A percentile compares a stretch with the other conserved stretches of the same genome.
Conservation (phyloP, 1,140 invertebrate species). For the Cotesia typhae region DNA sequence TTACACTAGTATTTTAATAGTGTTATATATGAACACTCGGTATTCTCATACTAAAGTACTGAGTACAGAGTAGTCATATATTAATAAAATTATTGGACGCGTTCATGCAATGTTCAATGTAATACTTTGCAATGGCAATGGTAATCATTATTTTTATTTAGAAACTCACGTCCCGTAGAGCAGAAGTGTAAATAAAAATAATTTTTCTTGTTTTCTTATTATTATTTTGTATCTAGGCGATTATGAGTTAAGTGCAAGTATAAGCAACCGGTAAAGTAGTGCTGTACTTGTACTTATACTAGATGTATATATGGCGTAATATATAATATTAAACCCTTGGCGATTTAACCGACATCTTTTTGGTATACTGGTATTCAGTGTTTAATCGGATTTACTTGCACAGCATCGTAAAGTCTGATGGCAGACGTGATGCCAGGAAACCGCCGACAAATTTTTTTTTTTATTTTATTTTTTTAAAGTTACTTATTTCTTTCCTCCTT, state of each 20-base stretch:
- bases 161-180: not conserved
- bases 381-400: conserved; percentile 42
- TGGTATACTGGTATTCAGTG: conserved; percentile 28
- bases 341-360: not conserved
- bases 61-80: no score
- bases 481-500: not conserved
- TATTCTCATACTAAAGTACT: no score
- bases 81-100: no score
- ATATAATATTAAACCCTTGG: no score
- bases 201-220: not conserved
- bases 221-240: no score
- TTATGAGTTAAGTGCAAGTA: no score
- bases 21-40: not conserved
- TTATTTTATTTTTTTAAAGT: not conserved
- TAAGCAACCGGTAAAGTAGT: no score
- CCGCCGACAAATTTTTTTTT: conserved; percentile 14
- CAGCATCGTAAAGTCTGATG: conserved; percentile 28
- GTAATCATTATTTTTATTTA: no score
- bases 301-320: not conserved
- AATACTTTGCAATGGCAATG: no score
- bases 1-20: not conserved
- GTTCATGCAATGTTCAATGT: no score
- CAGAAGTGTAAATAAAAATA: not conserved
- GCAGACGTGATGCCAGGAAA: conserved; percentile 25
- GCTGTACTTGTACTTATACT: not conserved